phyloP scores from a whole-genome alignment of 2,888 invertebrate genomes.

The Hedychridium roseum region DNA sequence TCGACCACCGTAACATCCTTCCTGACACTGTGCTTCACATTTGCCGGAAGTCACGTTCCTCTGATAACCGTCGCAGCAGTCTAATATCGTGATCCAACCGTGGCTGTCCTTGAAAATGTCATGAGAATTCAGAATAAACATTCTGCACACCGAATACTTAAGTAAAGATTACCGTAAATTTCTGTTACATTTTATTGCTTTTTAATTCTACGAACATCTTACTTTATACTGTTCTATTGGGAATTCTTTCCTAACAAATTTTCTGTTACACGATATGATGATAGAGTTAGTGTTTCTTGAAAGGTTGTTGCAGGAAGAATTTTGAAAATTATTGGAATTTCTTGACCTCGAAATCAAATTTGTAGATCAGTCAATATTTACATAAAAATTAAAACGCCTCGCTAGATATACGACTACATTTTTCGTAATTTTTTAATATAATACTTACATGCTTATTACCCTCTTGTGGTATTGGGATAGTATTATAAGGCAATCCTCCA shows the following conservation, averaged over 20 bases:
- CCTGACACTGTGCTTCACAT: constrained; percentile 72
- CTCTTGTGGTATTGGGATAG: constrained; percentile 24
- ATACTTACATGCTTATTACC: constrained; percentile 41
- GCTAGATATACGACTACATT: background rate
- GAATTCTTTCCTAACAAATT: too few relatives aligned
- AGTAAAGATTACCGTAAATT: constrained; percentile 1
- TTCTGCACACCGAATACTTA: too few relatives aligned
- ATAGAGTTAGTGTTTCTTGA: too few relatives aligned
- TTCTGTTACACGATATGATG: too few relatives aligned
- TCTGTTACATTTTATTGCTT: background rate
- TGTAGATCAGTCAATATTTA: too few relatives aligned
- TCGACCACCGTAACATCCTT: constrained; percentile 74
- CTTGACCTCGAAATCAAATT: too few relatives aligned
- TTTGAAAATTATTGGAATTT: too few relatives aligned
- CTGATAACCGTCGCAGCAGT: constrained; percentile 78
- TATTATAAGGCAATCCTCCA: constrained; percentile 28
- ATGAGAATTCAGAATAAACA: too few relatives aligned
- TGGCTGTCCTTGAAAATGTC: too few relatives aligned
- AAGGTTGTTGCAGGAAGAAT: too few relatives aligned
- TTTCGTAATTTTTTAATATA: background rate
- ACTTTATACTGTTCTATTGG: too few relatives aligned
- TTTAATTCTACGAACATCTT: background rate
- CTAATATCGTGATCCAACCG: constrained; percentile 54
- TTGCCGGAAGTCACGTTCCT: constrained; percentile 66
- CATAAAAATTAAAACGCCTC: background rate